phyloP scores from a whole-genome alignment of 2,797 vertebrate species.

The Enteromius radiatus region DNA sequence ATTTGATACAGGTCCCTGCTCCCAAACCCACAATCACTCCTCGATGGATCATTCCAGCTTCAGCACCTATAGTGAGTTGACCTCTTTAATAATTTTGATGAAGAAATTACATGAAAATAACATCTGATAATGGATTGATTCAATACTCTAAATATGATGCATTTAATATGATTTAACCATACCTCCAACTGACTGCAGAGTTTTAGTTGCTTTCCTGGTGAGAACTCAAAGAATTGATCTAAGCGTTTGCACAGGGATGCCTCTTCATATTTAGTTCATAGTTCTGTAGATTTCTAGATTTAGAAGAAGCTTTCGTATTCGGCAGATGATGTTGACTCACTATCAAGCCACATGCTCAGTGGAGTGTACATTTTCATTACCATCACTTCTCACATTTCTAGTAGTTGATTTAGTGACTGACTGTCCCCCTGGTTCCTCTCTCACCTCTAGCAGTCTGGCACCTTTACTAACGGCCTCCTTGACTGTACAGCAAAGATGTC shows the following conservation, averaged over 20 bases:
- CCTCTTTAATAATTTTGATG: background rate
- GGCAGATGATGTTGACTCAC: background rate
- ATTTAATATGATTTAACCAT: background rate
- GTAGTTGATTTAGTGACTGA: constrained; percentile 45
- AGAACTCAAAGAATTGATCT: background rate
- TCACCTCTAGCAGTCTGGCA: constrained; percentile 75
- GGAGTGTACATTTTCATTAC: background rate
- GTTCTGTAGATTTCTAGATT: background rate
- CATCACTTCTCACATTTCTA: constrained; percentile 28
- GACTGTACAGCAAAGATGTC: constrained; percentile 74
- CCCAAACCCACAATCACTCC: constrained; percentile 83
- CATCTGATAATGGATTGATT: background rate
- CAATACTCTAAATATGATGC: background rate
- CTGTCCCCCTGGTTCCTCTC: constrained; percentile 59
- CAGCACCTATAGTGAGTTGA: constrained; percentile 79
- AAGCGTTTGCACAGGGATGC: background rate
- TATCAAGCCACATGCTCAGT: background rate
- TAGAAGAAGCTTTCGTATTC: constrained; percentile 2
- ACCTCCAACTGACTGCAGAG: background rate
- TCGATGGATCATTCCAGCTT: constrained; percentile 92
- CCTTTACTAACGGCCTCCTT: constrained; percentile 83
- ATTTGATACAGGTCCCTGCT: constrained; percentile 77
- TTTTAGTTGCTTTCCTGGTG: background rate
- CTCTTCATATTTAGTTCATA: background rate
- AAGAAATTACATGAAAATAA: background rate